phyloP scores from a whole-genome alignment of 2,797 vertebrate species.

The Microhierax caerulescens region DNA sequence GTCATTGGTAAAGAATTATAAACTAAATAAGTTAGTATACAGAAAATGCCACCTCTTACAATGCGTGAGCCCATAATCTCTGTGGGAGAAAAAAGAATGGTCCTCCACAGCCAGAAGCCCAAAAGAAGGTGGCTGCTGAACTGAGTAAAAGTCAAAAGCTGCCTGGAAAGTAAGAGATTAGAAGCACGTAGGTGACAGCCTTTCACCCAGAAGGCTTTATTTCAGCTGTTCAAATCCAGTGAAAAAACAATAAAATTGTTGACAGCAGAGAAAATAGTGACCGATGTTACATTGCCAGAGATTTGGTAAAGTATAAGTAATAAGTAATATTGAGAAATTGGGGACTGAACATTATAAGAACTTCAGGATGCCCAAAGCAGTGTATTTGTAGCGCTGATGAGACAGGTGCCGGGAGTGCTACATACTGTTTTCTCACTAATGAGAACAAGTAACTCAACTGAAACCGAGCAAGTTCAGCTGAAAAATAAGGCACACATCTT shows the following conservation, averaged over 20 bases:
- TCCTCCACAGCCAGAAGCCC: neutral
- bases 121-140: neutral
- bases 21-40: neutral
- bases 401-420: neutral
- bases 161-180: neutral
- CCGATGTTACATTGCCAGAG: neutral
- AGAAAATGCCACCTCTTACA: neutral
- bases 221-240: neutral
- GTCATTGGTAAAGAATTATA: neutral
- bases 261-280: neutral
- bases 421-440: neutral
- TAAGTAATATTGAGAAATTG: neutral
- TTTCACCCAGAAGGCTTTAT: neutral
- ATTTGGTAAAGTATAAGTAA: neutral
- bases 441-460: neutral
- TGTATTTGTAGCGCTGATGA: rapidly evolving
- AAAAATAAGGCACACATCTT: neutral
- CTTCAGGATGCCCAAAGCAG: neutral
- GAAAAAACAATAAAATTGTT: neutral
- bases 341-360: neutral
- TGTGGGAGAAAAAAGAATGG: neutral
- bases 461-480: neutral
- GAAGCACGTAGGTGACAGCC: neutral
- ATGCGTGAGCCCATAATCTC: neutral
- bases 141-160: neutral